Conservation (phyloP, 2,113 vertebrate genomes). For the Myocastor coypus region DNA sequence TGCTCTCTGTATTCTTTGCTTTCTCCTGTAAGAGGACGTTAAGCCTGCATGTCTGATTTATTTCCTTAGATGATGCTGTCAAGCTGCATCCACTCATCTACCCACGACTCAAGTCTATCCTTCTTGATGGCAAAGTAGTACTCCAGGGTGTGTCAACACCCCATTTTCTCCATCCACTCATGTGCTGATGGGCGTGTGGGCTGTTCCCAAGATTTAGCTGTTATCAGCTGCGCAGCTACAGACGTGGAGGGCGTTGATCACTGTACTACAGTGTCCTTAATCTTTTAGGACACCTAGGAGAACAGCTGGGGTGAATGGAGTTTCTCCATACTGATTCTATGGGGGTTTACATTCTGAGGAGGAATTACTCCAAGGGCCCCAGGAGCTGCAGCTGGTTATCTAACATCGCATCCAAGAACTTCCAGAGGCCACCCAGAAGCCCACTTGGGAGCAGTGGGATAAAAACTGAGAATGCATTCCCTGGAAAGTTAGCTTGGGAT, state of each 20-base stretch:
- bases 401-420: not conserved
- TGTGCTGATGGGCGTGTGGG: not conserved
- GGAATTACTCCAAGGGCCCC: not conserved
- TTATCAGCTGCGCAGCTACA: not conserved
- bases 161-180: not conserved
- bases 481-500: not conserved
- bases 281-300: not conserved
- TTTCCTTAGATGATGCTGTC: not conserved
- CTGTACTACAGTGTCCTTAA: not conserved
- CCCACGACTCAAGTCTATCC: not conserved
- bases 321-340: not conserved
- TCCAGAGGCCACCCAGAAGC: constrained; percentile 6
- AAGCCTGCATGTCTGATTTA: not conserved
- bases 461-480: not conserved
- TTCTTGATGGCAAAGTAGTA: not conserved
- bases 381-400: not conserved
- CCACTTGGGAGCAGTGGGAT: not conserved
- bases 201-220: not conserved
- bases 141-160: not conserved
- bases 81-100: not conserved
- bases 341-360: not conserved
- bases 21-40: not conserved
- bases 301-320: not conserved
- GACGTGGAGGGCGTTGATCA: not conserved
- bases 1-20: not conserved